Evolutionary conservation across 2,113 vertebrate species (phyloP), one percentile per base, ranked within the genome.

Genomic region (Cheirogaleus medius): DNA sequence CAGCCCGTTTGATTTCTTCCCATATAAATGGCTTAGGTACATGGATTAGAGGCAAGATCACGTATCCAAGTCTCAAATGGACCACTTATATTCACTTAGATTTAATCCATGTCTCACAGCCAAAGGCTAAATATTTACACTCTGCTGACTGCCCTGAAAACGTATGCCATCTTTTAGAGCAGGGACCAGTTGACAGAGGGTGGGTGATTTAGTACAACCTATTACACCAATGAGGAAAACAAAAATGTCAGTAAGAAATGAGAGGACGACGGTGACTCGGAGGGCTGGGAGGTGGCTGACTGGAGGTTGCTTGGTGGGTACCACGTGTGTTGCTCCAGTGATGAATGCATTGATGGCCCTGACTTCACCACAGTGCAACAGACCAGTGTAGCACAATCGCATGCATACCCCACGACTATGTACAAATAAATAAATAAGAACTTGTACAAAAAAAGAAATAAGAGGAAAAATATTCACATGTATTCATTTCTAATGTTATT

Each of bases 51-150:
- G 58, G 80, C 60, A 87, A 60, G 20, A 86, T 56, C 34, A 86
- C 49, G 29, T 56, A 63, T 92, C 82, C 87, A 92, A 71, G 58
- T 69, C 60, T 97, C 68, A 96, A 77, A 77, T 49, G 23, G 23
- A 13, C 27, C 68, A 47, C 37, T 77, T 64, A 27, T 64, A 34
- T 64, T 97, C 27, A 39, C 60, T 69, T 52, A 69, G 58, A 89
- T 90, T 58, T 82, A 71, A 87, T 97, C 20, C 25, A 54, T 89
- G 20, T 81, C n/a, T 29, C 34, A 60, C 21, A 82, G 39, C 76
- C 49, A 92, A 77, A 87, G 37, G 18, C 71, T 94, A 85, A 92
- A 69, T 73, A 32, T 64, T 49, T 71, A 54, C 9, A 34, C 23
- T 90, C 52, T 14, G 6, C 29, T 52, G 69, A 71, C 17, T 82